Base-by-base conservation (phyloP, 2,888 invertebrate species). In the Oxyscelio sp. region DNA sequence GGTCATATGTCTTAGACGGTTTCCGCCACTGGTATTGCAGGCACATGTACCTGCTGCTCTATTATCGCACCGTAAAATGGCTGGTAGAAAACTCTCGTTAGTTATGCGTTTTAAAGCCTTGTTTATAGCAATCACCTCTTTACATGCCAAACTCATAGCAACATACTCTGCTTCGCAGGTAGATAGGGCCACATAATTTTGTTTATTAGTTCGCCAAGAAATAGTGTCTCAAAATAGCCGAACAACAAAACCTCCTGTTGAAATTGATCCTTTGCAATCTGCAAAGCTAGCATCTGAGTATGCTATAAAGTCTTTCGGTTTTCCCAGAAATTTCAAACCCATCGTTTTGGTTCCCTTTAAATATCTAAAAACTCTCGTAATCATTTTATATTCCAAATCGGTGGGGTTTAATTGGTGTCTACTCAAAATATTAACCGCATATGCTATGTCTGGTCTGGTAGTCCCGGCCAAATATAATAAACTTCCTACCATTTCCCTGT, bases 371-470 rank as follows among this genome's bases (percentile, higher is more conserved):
- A 56, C 56, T 31, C 56, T 9, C 4, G 1, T 83, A 13, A 80
- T 77, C 82, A 82, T 85, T 75, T 80, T 74, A 85, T 87, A 89
- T 45, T 82, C 83, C 24, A 66, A 59, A 15, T 83, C 83, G 5
- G 85, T 87, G 5, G 85, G 83, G 65, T 84, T 82, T 4, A 75
- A n/a, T n/a, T n/a, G n/a, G n/a, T n/a, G n/a, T n/a, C n/a, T n/a
- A n/a, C 82, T 85, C 22, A 79, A 52, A 9, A 83, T 75, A 40
- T 85, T 82, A 9, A 86, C 84, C 5, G 82, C 61, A 17, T 80
- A 83, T 17, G 56, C 31, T 27, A 86, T 83, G 31, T 85, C 84
- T 11, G 83, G 86, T 79, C 85, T 43, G 9, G 83, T 80, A 17
- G 81, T 65, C 4, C 59, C 54, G 31, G 83, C 83, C 52, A 85